Percentiles rank a stretch among this genome's conserved stretches.
Evolutionary conservation across 2,797 vertebrate genomes (phyloP).

Genomic region (Cyclopterus lumpus): DNA sequence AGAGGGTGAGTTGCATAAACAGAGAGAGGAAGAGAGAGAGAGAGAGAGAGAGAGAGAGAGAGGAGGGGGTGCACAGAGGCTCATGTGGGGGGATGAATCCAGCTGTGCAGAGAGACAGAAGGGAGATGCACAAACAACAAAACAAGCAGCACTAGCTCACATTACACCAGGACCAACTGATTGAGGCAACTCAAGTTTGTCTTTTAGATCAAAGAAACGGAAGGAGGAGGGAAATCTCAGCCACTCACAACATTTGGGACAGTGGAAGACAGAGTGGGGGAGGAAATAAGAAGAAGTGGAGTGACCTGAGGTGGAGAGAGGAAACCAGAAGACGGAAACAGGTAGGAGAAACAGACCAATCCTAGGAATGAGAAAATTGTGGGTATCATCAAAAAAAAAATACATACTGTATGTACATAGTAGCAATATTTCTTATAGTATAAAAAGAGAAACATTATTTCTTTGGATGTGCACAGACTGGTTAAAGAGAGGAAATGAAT

Average conservation of each 20-base stretch:
- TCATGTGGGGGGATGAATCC: constrained; percentile 76
- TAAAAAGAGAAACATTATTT: constrained; percentile 9
- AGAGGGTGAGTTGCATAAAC: constrained; percentile 51
- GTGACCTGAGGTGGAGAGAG: constrained; percentile 44
- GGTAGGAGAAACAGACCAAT: constrained; percentile 62
- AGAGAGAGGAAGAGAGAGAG: constrained; percentile 27
- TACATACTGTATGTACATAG: too few species aligned
- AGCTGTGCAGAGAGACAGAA: constrained; percentile 85
- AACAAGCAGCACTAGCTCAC: constrained; percentile 54
- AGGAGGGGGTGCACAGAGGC: constrained; percentile 41
- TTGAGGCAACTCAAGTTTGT: constrained; percentile 43
- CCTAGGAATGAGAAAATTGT: neutral
- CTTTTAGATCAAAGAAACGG: constrained; percentile 37
- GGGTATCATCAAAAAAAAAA: neutral
- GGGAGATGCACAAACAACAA: constrained; percentile 67
- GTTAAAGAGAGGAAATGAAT: neutral
- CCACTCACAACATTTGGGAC: constrained; percentile 42
- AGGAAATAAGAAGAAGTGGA: constrained; percentile 62
- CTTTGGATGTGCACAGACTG: neutral
- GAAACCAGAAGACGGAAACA: constrained; percentile 41
- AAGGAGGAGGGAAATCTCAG: constrained; percentile 29
- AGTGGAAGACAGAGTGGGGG: constrained; percentile 46
- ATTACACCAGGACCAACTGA: constrained; percentile 21
- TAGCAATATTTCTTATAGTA: too few species aligned
- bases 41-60: neutral